These are phyloP conservation scores for Parotia lawesii DNA, from an alignment of 2,113 vertebrate species.

Conservation along the genomic window DNA sequence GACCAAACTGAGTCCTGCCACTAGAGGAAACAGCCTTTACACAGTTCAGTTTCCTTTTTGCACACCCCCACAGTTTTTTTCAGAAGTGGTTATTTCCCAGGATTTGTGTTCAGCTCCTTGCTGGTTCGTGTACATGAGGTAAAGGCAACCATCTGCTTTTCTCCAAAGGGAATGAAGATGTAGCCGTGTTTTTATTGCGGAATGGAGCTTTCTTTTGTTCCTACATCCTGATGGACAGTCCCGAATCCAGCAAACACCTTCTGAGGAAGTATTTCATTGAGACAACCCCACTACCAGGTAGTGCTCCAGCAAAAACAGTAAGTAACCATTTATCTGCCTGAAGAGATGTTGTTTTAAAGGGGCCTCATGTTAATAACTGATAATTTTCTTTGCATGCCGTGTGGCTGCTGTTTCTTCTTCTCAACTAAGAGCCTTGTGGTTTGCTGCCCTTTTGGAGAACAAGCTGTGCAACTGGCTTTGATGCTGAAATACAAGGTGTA, in stretches of 20 bases:
- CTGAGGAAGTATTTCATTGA: conserved; percentile 81
- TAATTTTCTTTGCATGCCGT: neutral
- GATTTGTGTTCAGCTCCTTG: conserved; percentile 41
- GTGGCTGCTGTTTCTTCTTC: neutral
- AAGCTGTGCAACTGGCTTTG: neutral
- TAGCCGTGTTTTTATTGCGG: conserved; percentile 86
- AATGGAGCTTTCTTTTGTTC: conserved; percentile 91
- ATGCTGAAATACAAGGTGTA: neutral
- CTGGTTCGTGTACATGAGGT: neutral
- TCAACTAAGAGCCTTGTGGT: neutral
- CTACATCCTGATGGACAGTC: conserved; percentile 90
- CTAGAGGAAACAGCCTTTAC: conserved; percentile 11
- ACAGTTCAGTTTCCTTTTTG: neutral
- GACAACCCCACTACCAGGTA: conserved; percentile 3
- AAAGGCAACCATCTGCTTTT: neutral
- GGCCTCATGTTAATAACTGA: neutral
- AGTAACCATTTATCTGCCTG: conserved; percentile 24
- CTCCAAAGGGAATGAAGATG: conserved; percentile 83
- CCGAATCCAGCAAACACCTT: conserved; percentile 80
- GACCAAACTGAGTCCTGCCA: neutral
- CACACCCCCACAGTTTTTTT: neutral
- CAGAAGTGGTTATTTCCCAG: conserved; percentile 45
- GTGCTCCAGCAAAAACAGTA: conserved; percentile 63
- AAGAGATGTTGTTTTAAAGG: neutral
- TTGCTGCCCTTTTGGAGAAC: neutral